Evolutionary conservation across 2,888 invertebrate genomes (phyloP), one percentile per base, ranked within the genome.

Genomic region (Chloroclysta siterata): DNA sequence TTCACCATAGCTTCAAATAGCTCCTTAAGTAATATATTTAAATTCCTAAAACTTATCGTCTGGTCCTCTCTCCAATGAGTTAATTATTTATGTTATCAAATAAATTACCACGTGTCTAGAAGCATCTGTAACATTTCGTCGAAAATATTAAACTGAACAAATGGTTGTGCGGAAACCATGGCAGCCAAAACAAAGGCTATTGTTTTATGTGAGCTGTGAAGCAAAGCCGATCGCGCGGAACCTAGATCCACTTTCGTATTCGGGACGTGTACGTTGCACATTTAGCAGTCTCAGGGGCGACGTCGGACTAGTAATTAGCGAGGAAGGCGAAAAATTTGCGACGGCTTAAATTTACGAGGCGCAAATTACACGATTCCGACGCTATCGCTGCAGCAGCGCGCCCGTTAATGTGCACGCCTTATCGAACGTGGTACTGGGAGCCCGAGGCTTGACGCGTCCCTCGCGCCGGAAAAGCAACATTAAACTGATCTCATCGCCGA

Each of bases 301-400:
- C 83, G 82, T 82, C 81, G 83, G 88, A 89, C 88, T 91, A 87
- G 90, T 92, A 93, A 93, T 93, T 92, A 93, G 92, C 87, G 82
- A 82, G 86, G 87, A 88, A 89, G 84, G 88, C 90, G 90, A 93
- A 93, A 93, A 93, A 92, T 90, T 91, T 91, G 92, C 90, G 89
- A 92, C 88, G 82, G 89, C 85, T 90, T 86, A 87, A 92, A 93
- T 92, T 92, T 92, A 92, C 92, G 92, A 91, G 89, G 92, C 88
- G 91, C 89, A 93, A 93, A 93, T 92, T 92, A 90, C 90, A 89
- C 88, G 85, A 91, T 87, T 88, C 84, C 81, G 83, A 79, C 86
- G 89, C 88, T 92, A 92, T 90, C 90, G 90, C 83, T 87, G 86
- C 89, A 88, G 86, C 89, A 88, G 82, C 79, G 83, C 78, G 82